Evolutionary conservation across 2,113 vertebrate species (phyloP).

Genomic region (Oreocharis arfaki): DNA sequence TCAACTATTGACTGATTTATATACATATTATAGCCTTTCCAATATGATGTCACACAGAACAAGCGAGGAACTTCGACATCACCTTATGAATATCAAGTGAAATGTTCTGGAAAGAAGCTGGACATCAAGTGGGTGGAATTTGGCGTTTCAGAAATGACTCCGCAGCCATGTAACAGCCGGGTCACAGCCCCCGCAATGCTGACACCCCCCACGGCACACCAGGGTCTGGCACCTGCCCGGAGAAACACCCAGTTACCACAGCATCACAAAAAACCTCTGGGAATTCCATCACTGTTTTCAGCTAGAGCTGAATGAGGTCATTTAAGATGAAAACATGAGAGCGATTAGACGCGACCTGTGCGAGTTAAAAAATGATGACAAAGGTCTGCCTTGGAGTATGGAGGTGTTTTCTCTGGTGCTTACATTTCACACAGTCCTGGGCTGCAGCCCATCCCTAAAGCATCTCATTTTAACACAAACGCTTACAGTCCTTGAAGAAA

Average conservation of each 20-base stretch:
- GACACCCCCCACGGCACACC: background rate
- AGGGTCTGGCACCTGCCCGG: background rate
- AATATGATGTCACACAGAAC: background rate
- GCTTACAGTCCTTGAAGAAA: background rate
- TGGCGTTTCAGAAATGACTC: background rate
- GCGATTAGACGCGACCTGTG: background rate
- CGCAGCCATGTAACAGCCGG: background rate
- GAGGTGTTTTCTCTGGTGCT: background rate
- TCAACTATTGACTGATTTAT: background rate
- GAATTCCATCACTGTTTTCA: background rate
- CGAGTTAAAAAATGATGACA: background rate
- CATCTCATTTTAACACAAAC: background rate
- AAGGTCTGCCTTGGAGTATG: background rate
- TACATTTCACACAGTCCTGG: background rate
- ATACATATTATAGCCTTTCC: background rate
- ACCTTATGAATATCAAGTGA: background rate
- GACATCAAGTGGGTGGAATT: accelerated
- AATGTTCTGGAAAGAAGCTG: background rate
- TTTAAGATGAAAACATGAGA: background rate
- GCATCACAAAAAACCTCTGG: accelerated
- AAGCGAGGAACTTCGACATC: background rate
- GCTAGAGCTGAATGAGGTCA: background rate
- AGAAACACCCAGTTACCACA: background rate
- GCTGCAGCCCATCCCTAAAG: background rate
- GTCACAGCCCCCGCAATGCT: background rate